Evolutionary conservation across 35 echinoderm and acorn worm genomes (phyloP).

Genomic region (Hemicentrotus pulcherrimus): DNA sequence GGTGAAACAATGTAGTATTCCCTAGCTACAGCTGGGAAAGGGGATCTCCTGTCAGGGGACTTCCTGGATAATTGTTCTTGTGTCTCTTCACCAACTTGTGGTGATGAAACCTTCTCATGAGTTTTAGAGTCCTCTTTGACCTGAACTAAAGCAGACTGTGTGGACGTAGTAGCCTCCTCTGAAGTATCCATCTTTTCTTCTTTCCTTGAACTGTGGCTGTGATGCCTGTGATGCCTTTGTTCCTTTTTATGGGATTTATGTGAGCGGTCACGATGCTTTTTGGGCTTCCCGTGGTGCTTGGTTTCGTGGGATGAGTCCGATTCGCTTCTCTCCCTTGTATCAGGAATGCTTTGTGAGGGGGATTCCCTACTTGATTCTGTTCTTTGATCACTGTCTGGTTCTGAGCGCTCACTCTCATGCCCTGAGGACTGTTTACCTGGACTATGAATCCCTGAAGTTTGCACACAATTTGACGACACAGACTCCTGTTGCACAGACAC

Average conservation of each 20-base stretch:
- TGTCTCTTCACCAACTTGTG: slow-evolving; percentile 17
- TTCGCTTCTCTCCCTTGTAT: slow-evolving; percentile 41
- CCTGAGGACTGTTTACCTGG: slow-evolving; percentile 44
- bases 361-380: slow-evolving; percentile 34
- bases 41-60: slow-evolving; percentile 42
- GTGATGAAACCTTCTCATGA: slow-evolving; percentile 58
- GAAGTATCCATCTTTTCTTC: slow-evolving; percentile 57
- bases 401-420: slow-evolving; percentile 44
- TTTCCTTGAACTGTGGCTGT: slow-evolving; percentile 62
- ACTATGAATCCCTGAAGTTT: slow-evolving; percentile 51
- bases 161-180: slow-evolving; percentile 61
- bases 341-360: slow-evolving; percentile 38
- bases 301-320: slow-evolving; percentile 46
- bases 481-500: slow-evolving; percentile 32
- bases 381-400: slow-evolving; percentile 45
- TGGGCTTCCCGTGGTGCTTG: slow-evolving; percentile 60
- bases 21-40: slow-evolving; percentile 49
- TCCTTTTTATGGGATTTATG: slow-evolving; percentile 84
- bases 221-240: slow-evolving; percentile 81
- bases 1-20: slow-evolving; percentile 92
- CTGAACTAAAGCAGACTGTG: slow-evolving; percentile 39
- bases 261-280: slow-evolving; percentile 79
- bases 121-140: slow-evolving; percentile 54
- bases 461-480: slow-evolving; percentile 45
- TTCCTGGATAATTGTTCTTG: not conserved